phyloP scores from a whole-genome alignment of 2,797 vertebrate species.

The Varecia variegata region DNA sequence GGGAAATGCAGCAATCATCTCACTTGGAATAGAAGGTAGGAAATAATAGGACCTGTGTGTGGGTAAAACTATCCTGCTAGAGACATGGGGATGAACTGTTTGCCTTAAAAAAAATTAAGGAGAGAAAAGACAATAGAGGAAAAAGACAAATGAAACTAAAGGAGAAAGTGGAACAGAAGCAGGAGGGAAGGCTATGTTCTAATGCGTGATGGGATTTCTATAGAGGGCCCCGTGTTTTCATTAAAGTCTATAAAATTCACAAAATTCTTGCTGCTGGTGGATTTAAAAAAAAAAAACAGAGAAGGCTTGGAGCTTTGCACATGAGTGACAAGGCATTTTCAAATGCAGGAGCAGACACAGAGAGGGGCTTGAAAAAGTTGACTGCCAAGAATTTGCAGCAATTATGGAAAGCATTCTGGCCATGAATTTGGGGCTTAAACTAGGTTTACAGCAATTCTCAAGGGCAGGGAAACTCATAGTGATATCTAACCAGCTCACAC shows the following conservation, averaged over 20 bases:
- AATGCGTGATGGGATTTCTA: not conserved
- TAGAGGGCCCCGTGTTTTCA: not conserved
- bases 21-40: not conserved
- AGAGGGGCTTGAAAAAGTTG: not conserved
- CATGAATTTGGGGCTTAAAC: not conserved
- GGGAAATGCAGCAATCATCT: not conserved
- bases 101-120: not conserved
- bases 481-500: not conserved
- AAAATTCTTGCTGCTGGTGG: not conserved
- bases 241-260: slow-evolving; percentile 27
- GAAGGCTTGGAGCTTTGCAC: not conserved
- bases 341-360: not conserved
- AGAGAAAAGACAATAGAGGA: not conserved
- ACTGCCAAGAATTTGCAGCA: slow-evolving; percentile 30
- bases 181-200: not conserved
- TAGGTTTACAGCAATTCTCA: not conserved
- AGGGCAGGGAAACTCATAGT: not conserved
- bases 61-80: not conserved
- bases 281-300: not conserved
- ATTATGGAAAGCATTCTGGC: slow-evolving; percentile 40
- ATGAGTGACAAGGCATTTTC: slow-evolving; percentile 27
- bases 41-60: not conserved
- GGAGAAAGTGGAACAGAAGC: not conserved
- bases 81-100: not conserved
- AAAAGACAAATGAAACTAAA: not conserved